Base-by-base conservation (phyloP, 2,888 invertebrate genomes). In the Xanthostigma xanthostigma region DNA sequence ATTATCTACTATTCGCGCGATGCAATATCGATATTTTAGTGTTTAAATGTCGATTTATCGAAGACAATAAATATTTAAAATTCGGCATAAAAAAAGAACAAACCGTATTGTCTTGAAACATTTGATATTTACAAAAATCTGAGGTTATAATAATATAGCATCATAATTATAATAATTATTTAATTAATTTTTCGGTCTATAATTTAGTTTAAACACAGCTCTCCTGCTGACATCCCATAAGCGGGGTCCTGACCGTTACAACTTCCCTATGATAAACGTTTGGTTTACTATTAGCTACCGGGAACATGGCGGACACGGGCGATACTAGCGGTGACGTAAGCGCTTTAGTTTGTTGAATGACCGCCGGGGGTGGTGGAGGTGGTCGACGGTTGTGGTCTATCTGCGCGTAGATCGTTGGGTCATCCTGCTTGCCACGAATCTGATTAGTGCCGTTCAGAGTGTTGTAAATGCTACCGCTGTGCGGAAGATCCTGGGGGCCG, bases 351-450 rank as follows among this genome's bases (percentile, higher is more conserved):
- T 27, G 45, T 46, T n/a, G 48, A 53, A 41, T 46, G 35, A 58
- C 34, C 58, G 64, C 44, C 62, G 64, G 63, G 62, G 49, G 52
- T 49, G 54, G 60, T 41, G 65, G 65, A 12, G 69, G 66, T 41
- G 69, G 67, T 57, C 74, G 69, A 55, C 76, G 74, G 57, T 71
- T 74, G 62, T 81, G 81, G 66, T 82, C 82, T 65, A 83, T 82
- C 69, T 82, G 81, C 51, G 83, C 82, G 65, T 83, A 82, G 61
- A 82, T 78, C 58, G 81, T 81, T 46, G 81, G 74, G 59, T 82
- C 81, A 57, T 79, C 79, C 43, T 59, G 62, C 48, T 62, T 60
- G 49, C 62, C 63, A 17, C 67, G 61, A 13, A 59, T 59, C 11
- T 59, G 59, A 44, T 62, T 56, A 48, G 56, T 58, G n/a, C 44